Conservation (phyloP, 2,888 invertebrate genomes). For the Ctenicera cuprea region DNA sequence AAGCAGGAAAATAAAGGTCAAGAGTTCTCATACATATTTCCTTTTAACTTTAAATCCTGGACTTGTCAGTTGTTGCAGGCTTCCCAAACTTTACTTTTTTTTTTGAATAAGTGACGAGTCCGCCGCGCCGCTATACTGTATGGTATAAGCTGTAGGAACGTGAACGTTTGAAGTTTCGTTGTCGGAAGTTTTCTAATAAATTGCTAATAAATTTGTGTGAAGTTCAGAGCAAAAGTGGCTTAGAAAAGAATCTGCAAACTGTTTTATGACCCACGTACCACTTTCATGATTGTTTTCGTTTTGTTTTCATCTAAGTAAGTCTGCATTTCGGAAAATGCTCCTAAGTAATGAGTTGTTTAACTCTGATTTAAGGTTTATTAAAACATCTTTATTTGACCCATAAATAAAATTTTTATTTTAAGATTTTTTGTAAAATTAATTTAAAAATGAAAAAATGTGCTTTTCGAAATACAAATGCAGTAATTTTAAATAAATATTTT, state of each 20-base stretch:
- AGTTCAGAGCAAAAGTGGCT: conserved; percentile 7
- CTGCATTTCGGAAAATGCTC: background rate
- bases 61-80: conserved; percentile 15
- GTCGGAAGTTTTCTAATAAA: conserved; percentile 25
- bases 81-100: conserved; percentile 1
- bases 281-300: conserved; percentile 24
- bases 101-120: conserved; percentile 9
- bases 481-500: too few species aligned
- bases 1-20: background rate
- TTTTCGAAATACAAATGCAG: background rate
- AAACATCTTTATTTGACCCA: background rate
- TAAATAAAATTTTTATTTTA: background rate
- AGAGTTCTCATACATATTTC: conserved; percentile 24
- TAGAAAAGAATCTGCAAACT: conserved; percentile 25
- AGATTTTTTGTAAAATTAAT: background rate
- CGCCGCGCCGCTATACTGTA: background rate
- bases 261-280: conserved; percentile 20
- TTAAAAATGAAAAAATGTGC: too few species aligned
- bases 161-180: conserved; percentile 22
- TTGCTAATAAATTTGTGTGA: conserved; percentile 17
- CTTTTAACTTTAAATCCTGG: conserved; percentile 12
- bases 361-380: background rate
- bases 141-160: background rate
- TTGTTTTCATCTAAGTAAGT: conserved; percentile 5
- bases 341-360: too few species aligned